These are phyloP conservation scores for Phalacrocorax pelagicus DNA, from an alignment of 2,113 vertebrate species.

Conservation along the genomic window DNA sequence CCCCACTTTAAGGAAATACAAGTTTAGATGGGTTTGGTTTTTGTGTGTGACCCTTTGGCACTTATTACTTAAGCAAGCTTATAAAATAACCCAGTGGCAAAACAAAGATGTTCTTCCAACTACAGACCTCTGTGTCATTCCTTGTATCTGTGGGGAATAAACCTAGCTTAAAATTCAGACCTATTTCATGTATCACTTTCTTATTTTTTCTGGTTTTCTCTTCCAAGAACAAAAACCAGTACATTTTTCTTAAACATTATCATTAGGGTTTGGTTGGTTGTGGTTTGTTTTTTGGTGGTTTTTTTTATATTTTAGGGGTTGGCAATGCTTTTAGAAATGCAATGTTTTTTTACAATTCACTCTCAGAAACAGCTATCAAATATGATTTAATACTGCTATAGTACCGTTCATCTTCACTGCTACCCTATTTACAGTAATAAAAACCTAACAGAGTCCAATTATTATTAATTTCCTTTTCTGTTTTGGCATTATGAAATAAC, in stretches of 20 bases:
- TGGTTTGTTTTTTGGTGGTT: neutral
- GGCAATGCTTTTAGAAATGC: neutral
- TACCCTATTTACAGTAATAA: constrained; percentile 22
- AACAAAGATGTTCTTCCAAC: neutral
- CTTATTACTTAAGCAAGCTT: neutral
- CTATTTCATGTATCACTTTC: neutral
- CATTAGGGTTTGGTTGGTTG: neutral
- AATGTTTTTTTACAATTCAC: neutral
- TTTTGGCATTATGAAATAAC: constrained; percentile 11
- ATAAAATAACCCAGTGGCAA: neutral
- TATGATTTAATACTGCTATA: neutral
- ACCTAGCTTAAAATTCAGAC: neutral
- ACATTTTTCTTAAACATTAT: neutral
- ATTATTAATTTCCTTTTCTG: constrained; percentile 17
- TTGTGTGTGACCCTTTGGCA: neutral
- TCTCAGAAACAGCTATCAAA: neutral
- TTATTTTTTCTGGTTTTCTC: neutral
- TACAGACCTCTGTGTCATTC: neutral
- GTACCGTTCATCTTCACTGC: neutral
- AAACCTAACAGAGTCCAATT: neutral
- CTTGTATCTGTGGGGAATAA: neutral
- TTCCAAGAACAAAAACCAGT: neutral
- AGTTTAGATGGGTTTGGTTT: neutral
- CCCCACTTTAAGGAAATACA: neutral
- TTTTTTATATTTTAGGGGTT: neutral